Base-by-base conservation (phyloP, 2,888 invertebrate genomes). In the Caenorhabditis plicata region DNA sequence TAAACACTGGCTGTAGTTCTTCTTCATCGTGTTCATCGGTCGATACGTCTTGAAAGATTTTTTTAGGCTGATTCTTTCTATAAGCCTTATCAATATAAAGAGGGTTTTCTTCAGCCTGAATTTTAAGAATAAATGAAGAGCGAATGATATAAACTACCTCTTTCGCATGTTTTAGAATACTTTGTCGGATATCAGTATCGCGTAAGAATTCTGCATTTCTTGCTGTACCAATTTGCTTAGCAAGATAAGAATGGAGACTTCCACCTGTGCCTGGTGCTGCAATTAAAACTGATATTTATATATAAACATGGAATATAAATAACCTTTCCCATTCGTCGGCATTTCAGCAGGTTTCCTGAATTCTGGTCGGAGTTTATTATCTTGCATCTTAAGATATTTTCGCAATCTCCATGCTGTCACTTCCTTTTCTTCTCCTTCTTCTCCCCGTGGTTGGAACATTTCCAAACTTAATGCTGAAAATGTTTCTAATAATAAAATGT, bases 211-310 rank as follows among this genome's bases (percentile, higher is more conserved):
- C 74, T 44, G 71, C 70, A 51, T 79, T 80, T 40, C 68, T 53
- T 32, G 56, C 56, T 8, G 93, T 85, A 0, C 95, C 96, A 49
- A 98, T 85, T 81, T 95, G 94, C 55, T 95, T 87, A 40, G 95
- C 94, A 8, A 96, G 92, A 81, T 91, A 95, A 1, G 95, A 94
- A 71, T 94, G 93, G 0, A 98, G 85, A 0, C 96, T 98, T 48
- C 92, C 92, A 2, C 94, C 94, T 25, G 93, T 62, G 1, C 94
- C 94, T 25, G 93, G 60, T 4, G 64, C 63, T 22, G 73, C 73
- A 20, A 78, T 66, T 43, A 65, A 55, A 0, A 96, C 20, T 9
- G 7, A 17, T 25, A 4, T 39, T 43, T 27, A 72, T 20, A 45
- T 1, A 29, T 40, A 20, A 19, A 9, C 29, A 22, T 19, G 15